Base-by-base conservation (phyloP, 1,140 invertebrate species). In the Aradophagus sp. region DNA sequence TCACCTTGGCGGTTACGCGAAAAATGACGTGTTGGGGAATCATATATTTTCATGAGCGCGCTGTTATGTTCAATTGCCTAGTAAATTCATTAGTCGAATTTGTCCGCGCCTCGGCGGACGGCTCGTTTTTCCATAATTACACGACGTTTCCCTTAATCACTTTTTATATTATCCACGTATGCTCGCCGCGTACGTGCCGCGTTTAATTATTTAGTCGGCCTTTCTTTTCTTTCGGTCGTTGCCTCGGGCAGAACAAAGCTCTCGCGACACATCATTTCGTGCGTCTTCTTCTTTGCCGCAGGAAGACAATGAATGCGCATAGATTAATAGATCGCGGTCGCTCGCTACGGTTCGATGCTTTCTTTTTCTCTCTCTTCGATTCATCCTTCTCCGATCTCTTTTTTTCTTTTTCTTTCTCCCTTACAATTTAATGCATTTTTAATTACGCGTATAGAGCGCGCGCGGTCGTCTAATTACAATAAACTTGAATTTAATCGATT, bases 21-120 rank as follows among this genome's bases (percentile, higher is more conserved):
- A 63, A 63, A 63, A 52, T 63, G 48, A 63, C 59, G 55, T 53
- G 59, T 55, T 56, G 50, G 29, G 39, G 41, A 41, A 66, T 48
- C 44, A 56, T 66, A 66, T 50, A 66, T 69, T 62, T 56, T 69
- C 56, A 62, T 59, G 48, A 55, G 27, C 50, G 56, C 31, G 26
- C 32, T 7, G 56, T 50, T 62, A 35, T 34, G 55, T 61, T 61
- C 45, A 61, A 61, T 55, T 62, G 50, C 41, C 66, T 39, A 50
- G 66, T 55, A 69, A 69, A 69, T 69, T 69, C 66, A 69, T 69
- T 69, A 69, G 66, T 35, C 44, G 66, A 69, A 61, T 69, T 69
- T 69, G 55, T 69, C 48, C 23, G 41, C 31, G 26, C 27, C 42
- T 61, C 20, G 19, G 36, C 12, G 27, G 65, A 55, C 65, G 55